phyloP scores from a whole-genome alignment of 37 sponge, comb jelly and placozoan genomes.

The Hexactinellida sp. region DNA sequence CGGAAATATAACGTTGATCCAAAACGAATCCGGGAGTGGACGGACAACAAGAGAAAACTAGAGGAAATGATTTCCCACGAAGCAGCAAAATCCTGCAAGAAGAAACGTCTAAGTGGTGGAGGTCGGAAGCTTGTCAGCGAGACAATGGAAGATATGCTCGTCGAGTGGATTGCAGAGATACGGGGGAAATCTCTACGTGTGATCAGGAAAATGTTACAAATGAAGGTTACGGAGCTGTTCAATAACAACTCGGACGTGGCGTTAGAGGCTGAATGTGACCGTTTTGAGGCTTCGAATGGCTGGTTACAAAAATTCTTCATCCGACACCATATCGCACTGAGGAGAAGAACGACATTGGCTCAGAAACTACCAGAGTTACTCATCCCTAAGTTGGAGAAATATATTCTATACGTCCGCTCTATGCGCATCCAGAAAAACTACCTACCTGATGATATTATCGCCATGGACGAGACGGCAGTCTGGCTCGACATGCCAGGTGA shows the following conservation, averaged over 20 bases:
- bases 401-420: neutral
- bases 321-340: conserved; percentile 20
- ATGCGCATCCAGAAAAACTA: neutral
- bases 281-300: neutral
- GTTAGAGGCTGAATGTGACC: neutral
- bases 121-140: neutral
- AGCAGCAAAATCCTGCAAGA: neutral
- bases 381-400: conserved; percentile 24
- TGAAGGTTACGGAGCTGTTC: neutral
- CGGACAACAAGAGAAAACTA: neutral
- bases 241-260: too few species aligned
- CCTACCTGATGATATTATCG: neutral
- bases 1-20: conserved; percentile 14
- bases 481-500: conserved; percentile 55
- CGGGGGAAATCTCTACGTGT: neutral
- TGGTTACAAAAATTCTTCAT: conserved; percentile 25
- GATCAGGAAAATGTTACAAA: neutral
- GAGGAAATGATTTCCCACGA: neutral
- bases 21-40: conserved; percentile 25
- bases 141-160: neutral
- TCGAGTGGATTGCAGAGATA: neutral
- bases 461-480: conserved; percentile 45
- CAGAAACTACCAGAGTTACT: conserved; percentile 26
- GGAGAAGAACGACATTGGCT: neutral
- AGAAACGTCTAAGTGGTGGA: neutral